phyloP scores from a whole-genome alignment of 2,113 vertebrate genomes.

The Mus musculus region GRCm39 chr4:88010001-88010500 shows the following conservation, averaged over 20 bases:
- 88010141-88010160: no score
- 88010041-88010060: no score
- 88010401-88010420: background rate
- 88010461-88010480: background rate
- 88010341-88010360: background rate
- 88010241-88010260: background rate
- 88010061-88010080: no score
- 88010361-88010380: background rate
- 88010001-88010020: no score
- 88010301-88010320: slow-evolving; percentile 16
- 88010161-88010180: no score
- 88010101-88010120: no score
- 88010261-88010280: background rate
- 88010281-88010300: slow-evolving; percentile 3
- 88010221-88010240: no score
- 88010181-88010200: no score
- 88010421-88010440: background rate
- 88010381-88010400: background rate
- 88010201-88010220: no score
- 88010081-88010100: no score
- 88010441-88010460: background rate
- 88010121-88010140: no score
- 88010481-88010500: background rate
- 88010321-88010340: background rate
- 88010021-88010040: no score